These are phyloP conservation scores for Drosophila macrospina DNA, from an alignment of 2,888 invertebrate species.

Conservation along the genomic window DNA sequence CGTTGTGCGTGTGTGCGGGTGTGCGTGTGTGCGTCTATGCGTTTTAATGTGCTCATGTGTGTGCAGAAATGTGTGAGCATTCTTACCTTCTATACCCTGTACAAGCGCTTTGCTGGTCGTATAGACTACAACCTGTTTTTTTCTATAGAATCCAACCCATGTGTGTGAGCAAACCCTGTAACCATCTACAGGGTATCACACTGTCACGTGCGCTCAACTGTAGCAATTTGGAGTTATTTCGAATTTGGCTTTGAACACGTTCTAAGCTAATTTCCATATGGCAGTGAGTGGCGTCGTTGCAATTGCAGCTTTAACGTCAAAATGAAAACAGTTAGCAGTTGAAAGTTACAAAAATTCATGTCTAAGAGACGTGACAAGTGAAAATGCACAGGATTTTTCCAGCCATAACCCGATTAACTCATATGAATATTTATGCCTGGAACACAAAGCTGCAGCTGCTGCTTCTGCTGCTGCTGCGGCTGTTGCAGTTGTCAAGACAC, in stretches of 20 bases:
- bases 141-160: too few species aligned
- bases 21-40: too few species aligned
- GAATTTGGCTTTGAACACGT: conserved; percentile 27
- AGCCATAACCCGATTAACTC: conserved; percentile 73
- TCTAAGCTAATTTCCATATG: conserved; percentile 51
- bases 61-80: too few species aligned
- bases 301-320: conserved; percentile 12
- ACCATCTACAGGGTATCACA: too few species aligned
- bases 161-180: too few species aligned
- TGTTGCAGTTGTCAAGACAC: conserved; percentile 20
- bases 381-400: conserved; percentile 54
- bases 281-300: conserved; percentile 3
- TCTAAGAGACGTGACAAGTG: conserved; percentile 61
- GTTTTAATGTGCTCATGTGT: too few species aligned
- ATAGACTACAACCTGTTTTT: too few species aligned
- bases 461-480: conserved; percentile 19
- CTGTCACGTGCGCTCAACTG: too few species aligned
- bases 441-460: conserved; percentile 13
- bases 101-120: too few species aligned
- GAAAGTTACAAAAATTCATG: conserved; percentile 44
- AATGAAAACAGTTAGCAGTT: conserved; percentile 11
- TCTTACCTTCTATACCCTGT: too few species aligned
- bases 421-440: conserved; percentile 74
- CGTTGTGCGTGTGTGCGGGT: too few species aligned
- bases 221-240: neutral